phyloP scores from a whole-genome alignment of 2,113 vertebrate genomes.

The Zosterops pallidus region DNA sequence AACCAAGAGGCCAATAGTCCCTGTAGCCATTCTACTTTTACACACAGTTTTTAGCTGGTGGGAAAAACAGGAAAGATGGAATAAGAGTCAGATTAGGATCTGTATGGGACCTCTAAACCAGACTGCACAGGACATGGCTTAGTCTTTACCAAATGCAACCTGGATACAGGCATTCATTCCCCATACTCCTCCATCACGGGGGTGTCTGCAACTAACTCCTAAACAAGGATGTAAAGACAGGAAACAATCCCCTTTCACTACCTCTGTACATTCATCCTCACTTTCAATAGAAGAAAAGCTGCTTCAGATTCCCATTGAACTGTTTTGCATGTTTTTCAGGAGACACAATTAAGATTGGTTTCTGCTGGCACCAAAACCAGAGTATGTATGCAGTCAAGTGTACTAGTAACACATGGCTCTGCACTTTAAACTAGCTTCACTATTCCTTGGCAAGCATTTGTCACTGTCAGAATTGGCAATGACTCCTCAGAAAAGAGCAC shows the following conservation, averaged over 20 bases:
- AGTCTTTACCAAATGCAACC: neutral
- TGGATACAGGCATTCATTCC: neutral
- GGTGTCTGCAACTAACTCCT: neutral
- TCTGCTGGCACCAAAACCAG: conserved; percentile 39
- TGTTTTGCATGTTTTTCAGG: conserved; percentile 44
- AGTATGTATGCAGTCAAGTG: conserved; percentile 18
- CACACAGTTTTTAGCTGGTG: neutral
- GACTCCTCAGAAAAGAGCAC: conserved; percentile 40
- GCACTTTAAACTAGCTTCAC: conserved; percentile 57
- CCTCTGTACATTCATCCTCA: neutral
- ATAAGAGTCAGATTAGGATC: neutral
- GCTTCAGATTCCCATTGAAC: conserved; percentile 13
- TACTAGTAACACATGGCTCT: conserved; percentile 46
- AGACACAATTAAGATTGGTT: conserved; percentile 39
- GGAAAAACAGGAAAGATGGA: neutral
- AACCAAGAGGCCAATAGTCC: neutral
- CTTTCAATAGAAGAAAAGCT: conserved; percentile 50
- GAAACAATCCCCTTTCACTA: conserved; percentile 3
- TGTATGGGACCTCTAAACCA: neutral
- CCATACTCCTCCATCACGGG: neutral
- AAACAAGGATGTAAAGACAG: neutral
- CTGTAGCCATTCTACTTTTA: neutral
- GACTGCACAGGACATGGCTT: neutral
- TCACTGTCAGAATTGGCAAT: conserved; percentile 51
- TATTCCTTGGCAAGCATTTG: conserved; percentile 45